A percentile compares a stretch with the other conserved stretches of the same genome.
These are phyloP conservation scores for Chelmon rostratus DNA, from an alignment of 2,797 vertebrate species.

Conservation along the genomic window DNA sequence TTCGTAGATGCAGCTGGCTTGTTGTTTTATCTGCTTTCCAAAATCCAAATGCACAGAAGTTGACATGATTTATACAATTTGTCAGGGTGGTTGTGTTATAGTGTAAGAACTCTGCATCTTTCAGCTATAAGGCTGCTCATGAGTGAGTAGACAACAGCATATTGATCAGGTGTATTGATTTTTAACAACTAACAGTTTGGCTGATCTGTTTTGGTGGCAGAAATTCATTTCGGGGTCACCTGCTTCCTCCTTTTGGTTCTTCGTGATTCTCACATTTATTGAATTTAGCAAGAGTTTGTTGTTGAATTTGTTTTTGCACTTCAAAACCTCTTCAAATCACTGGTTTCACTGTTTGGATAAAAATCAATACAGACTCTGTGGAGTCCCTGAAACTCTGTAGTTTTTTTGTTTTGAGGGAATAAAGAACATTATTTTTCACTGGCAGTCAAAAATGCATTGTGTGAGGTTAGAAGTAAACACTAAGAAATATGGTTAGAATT, in stretches of 20 bases:
- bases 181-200: background rate
- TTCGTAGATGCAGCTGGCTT: background rate
- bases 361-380: background rate
- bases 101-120: background rate
- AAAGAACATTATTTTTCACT: background rate
- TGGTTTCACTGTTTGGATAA: background rate
- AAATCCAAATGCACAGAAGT: background rate
- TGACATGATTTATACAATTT: background rate
- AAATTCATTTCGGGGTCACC: background rate
- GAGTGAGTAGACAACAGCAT: background rate
- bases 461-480: background rate
- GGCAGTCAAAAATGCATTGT: background rate
- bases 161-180: background rate
- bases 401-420: background rate
- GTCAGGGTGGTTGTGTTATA: background rate
- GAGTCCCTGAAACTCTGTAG: background rate
- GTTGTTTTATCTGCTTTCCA: background rate
- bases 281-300: background rate
- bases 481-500: too few relatives aligned
- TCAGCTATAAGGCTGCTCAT: background rate
- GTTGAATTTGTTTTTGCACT: background rate
- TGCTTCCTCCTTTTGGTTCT: background rate
- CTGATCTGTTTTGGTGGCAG: background rate
- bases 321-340: background rate
- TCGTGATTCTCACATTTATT: background rate